phyloP scores from a whole-genome alignment of 2,113 vertebrate genomes.

The Chascanopsetta lugubris region DNA sequence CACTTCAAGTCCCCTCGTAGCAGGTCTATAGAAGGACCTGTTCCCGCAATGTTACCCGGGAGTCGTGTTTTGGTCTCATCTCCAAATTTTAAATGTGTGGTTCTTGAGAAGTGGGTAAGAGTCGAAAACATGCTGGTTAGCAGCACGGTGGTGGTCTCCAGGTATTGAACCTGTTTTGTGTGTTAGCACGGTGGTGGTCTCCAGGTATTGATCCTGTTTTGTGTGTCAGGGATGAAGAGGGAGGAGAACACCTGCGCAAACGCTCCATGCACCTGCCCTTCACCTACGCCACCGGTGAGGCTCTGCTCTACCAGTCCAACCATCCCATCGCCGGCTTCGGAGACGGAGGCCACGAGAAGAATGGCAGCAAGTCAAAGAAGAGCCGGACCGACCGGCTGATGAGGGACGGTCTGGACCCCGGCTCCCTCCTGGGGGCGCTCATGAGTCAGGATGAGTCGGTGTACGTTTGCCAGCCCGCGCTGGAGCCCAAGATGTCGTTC shows the following conservation, averaged over 20 bases:
- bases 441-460: slow-evolving; percentile 78
- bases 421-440: slow-evolving; percentile 76
- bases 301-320: slow-evolving; percentile 83
- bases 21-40: too few relatives aligned
- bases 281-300: slow-evolving; percentile 86
- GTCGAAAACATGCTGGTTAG: neutral
- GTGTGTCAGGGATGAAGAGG: slow-evolving; percentile 84
- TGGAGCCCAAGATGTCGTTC: slow-evolving; percentile 60
- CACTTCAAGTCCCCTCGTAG: too few relatives aligned
- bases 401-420: slow-evolving; percentile 57
- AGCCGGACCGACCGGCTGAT: slow-evolving; percentile 57
- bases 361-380: slow-evolving; percentile 74
- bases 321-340: slow-evolving; percentile 70
- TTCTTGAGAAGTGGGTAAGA: neutral
- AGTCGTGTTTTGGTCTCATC: neutral
- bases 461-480: slow-evolving; percentile 74
- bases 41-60: too few relatives aligned
- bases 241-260: slow-evolving; percentile 84
- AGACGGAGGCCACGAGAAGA: slow-evolving; percentile 69
- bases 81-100: neutral
- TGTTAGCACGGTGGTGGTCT: too few relatives aligned
- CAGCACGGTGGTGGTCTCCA: too few relatives aligned
- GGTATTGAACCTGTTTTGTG: too few relatives aligned
- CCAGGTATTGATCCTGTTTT: slow-evolving; percentile 8
- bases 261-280: slow-evolving; percentile 86